Evolutionary conservation across 2,797 vertebrate genomes (phyloP), one percentile per base, ranked within the genome.

Genomic region (Parotocinclus haroldoi): DNA sequence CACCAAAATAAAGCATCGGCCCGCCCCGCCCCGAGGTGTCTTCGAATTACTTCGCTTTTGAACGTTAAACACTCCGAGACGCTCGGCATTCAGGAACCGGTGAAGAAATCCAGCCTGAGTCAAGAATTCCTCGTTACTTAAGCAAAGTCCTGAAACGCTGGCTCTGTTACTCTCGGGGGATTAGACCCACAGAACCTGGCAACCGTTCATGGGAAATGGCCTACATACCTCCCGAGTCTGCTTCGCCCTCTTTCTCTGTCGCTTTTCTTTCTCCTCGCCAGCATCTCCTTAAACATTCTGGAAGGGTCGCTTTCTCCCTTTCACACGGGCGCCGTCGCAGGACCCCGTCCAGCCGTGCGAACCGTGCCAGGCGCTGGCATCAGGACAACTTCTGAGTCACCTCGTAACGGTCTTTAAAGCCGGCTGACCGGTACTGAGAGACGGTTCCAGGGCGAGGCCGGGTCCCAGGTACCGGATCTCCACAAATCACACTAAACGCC

Each of bases 131-230:
- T 79, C 62, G 63, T 76, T 79, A 73, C 72, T 72, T 67, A 80
- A 79, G 68, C 27, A 27, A 27, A 5, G 27, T 49, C 62, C 49
- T 68, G 71, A 76, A 77, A 77, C 71, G 73, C 66, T 60, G 73
- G 59, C 72, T 52, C 58, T 74, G 70, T 76, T 79, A 78, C 73
- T 78, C 77, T 74, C 76, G 73, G 66, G 60, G 79, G 81, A 81
- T 82, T 80, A 82, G 68, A 70, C 66, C 55, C 67, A 76, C 71
- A 76, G 69, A 73, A 75, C 63, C 77, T 82, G 79, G 81, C 81
- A 78, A 67, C 71, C 62, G 17, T 66, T 78, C 79, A 78, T 81
- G 79, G 79, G 79, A 83, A 81, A 79, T 54, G 72, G 64, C 57
- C 78, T 68, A 66, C 72, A 72, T 78, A 75, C 59, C 73, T 71